These are phyloP conservation scores for Gambelia wislizenii DNA, from an alignment of 2,797 vertebrate genomes.

Conservation along the genomic window DNA sequence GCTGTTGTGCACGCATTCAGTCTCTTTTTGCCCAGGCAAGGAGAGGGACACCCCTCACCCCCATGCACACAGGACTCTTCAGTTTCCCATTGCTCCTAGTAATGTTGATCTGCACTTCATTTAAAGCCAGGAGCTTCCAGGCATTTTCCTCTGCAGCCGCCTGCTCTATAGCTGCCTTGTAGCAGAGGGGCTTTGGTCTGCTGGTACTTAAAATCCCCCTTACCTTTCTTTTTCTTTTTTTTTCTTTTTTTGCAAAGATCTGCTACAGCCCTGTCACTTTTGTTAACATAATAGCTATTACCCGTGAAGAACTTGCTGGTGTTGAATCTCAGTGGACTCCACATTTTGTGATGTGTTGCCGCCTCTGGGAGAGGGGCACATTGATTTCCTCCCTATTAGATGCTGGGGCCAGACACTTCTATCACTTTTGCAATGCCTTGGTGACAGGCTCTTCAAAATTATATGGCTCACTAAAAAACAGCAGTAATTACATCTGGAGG, in stretches of 20 bases:
- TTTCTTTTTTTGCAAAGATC: no score
- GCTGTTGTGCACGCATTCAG: not conserved
- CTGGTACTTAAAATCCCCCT: not conserved
- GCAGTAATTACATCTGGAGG: conserved; percentile 48
- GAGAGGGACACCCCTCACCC: not conserved
- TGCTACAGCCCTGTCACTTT: conserved; percentile 24
- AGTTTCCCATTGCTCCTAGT: not conserved
- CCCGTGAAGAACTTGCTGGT: not conserved
- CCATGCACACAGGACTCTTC: not conserved
- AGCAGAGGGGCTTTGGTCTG: not conserved
- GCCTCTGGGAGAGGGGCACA: conserved; percentile 27
- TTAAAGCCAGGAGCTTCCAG: not conserved
- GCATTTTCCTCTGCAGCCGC: not conserved
- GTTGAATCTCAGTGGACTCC: accelerated
- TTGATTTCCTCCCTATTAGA: conserved; percentile 61
- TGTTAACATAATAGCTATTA: not conserved
- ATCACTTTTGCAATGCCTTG: conserved; percentile 51
- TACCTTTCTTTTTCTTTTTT: not conserved
- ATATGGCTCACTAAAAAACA: conserved; percentile 62
- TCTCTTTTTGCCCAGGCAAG: not conserved
- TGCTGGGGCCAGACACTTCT: conserved; percentile 48
- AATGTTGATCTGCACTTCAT: not conserved
- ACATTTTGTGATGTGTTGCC: conserved; percentile 19
- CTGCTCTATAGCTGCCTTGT: conserved; percentile 13
- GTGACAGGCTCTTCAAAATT: conserved; percentile 62